Base-by-base conservation (phyloP, 2,113 vertebrate genomes). In the Halichoeres trimaculatus region DNA sequence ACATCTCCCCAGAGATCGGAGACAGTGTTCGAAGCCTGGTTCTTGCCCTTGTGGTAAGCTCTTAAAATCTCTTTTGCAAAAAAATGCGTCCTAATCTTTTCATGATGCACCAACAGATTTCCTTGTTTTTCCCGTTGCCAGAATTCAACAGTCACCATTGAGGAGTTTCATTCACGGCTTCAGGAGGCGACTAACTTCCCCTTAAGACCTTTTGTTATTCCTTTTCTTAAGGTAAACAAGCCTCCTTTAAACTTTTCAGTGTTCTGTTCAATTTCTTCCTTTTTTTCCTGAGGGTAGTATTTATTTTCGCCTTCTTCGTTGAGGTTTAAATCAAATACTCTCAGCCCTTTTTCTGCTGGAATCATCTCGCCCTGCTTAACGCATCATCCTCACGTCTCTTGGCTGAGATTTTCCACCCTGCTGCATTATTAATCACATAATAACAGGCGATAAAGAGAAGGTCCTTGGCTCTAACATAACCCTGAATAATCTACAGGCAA, bases 141-240 rank as follows among this genome's bases (percentile, higher is more conserved):
- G 98, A 99, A 99, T 89, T 99, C 97, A 2, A 98, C 97, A 0
- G 95, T 99, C 80, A 99, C 98, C 64, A 99, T 99, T 23, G 98
- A 99, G 90, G 97, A 99, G 90, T 99, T 99, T 86, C 98, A 99
- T 83, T 97, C 97, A 68, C 96, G 98, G 81, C 96, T 99, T 65
- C 98, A 99, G 79, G 98, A 99, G 85, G 98, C 98, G 1, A 99
- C 98, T 2, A 99, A 99, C 90, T 99, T 99, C 77, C 98, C 98
- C 34, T 88, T 99, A 34, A 94, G 98, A 70, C 98, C 98, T 0
- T 99, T 99, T 80, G 98, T 99, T 81, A 99, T 99, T 88, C 98
- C 98, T 40, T 99, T 99, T 70, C 94, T 99, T 43, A 99, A 99
- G 97, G 98, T 99, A 95, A 85, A 96, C 95, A 91, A 35, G 45